These are phyloP conservation scores for Hedychridium roseum DNA, from an alignment of 2,888 invertebrate species.

Conservation along the genomic window DNA sequence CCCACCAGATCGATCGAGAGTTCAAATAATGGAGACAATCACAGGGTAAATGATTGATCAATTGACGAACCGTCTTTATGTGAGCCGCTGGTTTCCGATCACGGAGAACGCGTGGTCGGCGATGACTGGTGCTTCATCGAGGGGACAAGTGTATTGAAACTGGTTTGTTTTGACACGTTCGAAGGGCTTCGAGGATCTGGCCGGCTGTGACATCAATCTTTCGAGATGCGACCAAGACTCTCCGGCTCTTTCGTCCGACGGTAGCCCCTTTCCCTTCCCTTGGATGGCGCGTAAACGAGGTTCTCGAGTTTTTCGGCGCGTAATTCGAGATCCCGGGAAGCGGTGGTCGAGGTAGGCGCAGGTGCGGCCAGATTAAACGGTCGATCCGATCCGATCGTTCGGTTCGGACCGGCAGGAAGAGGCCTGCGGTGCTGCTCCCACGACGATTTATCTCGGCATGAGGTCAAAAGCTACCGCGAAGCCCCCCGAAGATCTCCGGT, in stretches of 20 bases:
- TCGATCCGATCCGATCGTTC: conserved; percentile 9
- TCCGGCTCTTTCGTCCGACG: conserved; percentile 2
- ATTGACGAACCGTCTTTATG: too few species aligned
- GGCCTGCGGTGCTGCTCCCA: conserved; percentile 24
- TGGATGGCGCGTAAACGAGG: conserved; percentile 21
- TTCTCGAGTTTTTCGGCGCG: conserved; percentile 30
- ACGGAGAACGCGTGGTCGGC: too few species aligned
- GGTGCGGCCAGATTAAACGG: conserved; percentile 43
- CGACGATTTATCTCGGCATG: conserved; percentile 36
- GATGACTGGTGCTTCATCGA: too few species aligned
- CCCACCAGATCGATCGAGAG: too few species aligned
- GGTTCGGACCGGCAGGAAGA: conserved; percentile 4
- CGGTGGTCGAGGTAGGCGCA: conserved; percentile 35
- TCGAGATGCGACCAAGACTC: too few species aligned
- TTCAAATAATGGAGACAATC: too few species aligned
- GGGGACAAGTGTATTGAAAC: too few species aligned
- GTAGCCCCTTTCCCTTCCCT: not conserved
- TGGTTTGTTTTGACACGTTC: conserved; percentile 43
- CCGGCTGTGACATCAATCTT: conserved; percentile 35
- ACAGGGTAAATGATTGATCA: too few species aligned
- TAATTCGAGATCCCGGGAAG: conserved; percentile 43
- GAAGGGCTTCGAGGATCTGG: conserved; percentile 26
- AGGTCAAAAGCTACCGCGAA: conserved; percentile 26
- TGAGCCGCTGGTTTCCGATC: too few species aligned
- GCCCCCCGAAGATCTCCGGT: conserved; percentile 22